phyloP scores from a whole-genome alignment of 2,797 vertebrate species.

The Spatula versicolor region DNA sequence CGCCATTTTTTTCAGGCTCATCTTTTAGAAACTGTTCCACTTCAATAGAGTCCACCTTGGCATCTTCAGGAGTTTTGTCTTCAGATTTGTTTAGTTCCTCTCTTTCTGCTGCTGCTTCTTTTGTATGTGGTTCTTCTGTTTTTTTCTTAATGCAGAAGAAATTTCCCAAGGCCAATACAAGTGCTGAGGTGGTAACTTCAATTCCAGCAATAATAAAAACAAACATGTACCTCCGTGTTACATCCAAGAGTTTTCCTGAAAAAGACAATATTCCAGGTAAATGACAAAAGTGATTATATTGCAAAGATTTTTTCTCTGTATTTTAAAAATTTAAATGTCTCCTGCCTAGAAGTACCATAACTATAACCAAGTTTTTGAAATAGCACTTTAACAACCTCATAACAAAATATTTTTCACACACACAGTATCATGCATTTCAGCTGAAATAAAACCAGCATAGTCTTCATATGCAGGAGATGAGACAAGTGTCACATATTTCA shows the following conservation, averaged over 20 bases:
- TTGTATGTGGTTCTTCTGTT: slow-evolving; percentile 60
- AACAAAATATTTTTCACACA: background rate
- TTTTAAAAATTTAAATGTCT: background rate
- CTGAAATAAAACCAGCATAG: background rate
- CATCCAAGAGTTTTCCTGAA: slow-evolving; percentile 87
- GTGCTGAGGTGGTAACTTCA: slow-evolving; percentile 86
- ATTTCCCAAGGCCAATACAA: slow-evolving; percentile 87
- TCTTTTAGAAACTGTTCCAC: slow-evolving; percentile 78
- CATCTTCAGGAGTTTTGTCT: slow-evolving; percentile 43
- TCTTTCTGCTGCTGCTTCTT: slow-evolving; percentile 74
- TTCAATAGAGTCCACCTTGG: slow-evolving; percentile 72
- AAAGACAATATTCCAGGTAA: background rate
- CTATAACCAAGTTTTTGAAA: background rate
- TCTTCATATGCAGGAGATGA: background rate
- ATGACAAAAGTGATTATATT: background rate
- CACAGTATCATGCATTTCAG: background rate
- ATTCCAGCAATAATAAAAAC: slow-evolving; percentile 91
- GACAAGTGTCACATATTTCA: background rate
- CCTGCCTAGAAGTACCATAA: background rate
- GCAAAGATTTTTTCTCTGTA: background rate
- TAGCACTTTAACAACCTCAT: background rate
- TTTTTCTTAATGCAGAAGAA: slow-evolving; percentile 84
- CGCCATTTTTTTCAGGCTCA: slow-evolving; percentile 77
- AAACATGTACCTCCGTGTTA: slow-evolving; percentile 86
- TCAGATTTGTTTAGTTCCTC: slow-evolving; percentile 75